A percentile compares a stretch with the other conserved stretches of the same genome.
Evolutionary conservation across 2,797 vertebrate species (phyloP).

Genomic region (Urosaurus nigricauda): DNA sequence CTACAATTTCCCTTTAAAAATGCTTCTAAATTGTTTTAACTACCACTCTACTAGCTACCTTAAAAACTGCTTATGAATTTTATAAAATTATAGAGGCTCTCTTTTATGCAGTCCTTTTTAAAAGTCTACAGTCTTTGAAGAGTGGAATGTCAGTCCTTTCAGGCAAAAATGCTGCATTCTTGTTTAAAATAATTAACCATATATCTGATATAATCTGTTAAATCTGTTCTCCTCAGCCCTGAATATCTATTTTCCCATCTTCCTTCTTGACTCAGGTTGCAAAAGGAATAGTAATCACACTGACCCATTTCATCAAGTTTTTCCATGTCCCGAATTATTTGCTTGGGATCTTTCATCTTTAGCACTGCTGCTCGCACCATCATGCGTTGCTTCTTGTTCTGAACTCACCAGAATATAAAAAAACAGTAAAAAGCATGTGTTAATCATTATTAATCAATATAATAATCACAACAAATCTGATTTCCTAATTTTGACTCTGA

Average conservation of each 20-base stretch:
- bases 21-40: background rate
- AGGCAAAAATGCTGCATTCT: too few species aligned
- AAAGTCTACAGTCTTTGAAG: too few species aligned
- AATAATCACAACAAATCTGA: constrained; percentile 11
- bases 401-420: constrained; percentile 37
- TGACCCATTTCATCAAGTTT: constrained; percentile 99
- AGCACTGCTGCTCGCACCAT: constrained; percentile 98
- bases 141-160: too few species aligned
- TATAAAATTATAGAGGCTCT: background rate
- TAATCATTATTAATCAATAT: background rate
- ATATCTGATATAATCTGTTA: background rate
- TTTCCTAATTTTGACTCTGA: background rate
- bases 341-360: constrained; percentile 98
- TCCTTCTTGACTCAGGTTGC: background rate
- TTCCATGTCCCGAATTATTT: constrained; percentile 98
- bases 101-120: background rate
- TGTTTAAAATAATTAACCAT: too few species aligned
- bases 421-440: background rate
- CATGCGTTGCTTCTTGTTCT: constrained; percentile 99
- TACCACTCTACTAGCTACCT: background rate
- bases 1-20: too few species aligned
- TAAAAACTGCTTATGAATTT: background rate
- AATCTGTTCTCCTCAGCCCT: background rate
- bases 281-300: constrained; percentile 43
- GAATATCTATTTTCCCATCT: background rate